Evolutionary conservation across 2,888 invertebrate genomes (phyloP).

Genomic region (Drosophila birchii): DNA sequence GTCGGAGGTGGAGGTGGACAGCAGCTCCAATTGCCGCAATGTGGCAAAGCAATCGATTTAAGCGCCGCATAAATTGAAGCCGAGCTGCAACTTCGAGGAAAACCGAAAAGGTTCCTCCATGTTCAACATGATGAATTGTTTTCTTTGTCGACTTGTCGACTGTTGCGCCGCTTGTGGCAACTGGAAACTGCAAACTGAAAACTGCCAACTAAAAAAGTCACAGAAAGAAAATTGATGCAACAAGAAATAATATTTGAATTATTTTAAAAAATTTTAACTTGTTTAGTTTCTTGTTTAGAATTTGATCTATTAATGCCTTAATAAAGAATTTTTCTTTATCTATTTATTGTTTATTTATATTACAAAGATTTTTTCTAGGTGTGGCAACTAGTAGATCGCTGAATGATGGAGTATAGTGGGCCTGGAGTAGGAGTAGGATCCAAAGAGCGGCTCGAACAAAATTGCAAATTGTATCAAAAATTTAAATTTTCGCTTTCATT

Average conservation of each 20-base stretch:
- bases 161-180: conserved; percentile 52
- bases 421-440: conserved; percentile 71
- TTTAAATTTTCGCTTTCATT: conserved; percentile 82
- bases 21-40: conserved; percentile 73
- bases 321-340: too few species aligned
- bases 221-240: neutral
- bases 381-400: conserved; percentile 19
- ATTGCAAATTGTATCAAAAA: conserved; percentile 82
- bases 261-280: neutral
- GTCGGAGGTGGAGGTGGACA: neutral
- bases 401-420: conserved; percentile 39
- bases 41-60: conserved; percentile 81
- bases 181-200: conserved; percentile 28
- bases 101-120: conserved; percentile 73
- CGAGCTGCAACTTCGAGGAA: conserved; percentile 42
- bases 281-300: too few species aligned
- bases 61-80: conserved; percentile 80
- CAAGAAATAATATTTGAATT: neutral
- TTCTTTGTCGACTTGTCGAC: conserved; percentile 79
- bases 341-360: too few species aligned
- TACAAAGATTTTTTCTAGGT: neutral
- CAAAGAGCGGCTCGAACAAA: conserved; percentile 45
- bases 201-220: conserved; percentile 39
- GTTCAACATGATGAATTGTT: conserved; percentile 78
- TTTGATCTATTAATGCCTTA: neutral